Base-by-base conservation (phyloP, 2,113 vertebrate species). In the Polypterus bichir region DNA sequence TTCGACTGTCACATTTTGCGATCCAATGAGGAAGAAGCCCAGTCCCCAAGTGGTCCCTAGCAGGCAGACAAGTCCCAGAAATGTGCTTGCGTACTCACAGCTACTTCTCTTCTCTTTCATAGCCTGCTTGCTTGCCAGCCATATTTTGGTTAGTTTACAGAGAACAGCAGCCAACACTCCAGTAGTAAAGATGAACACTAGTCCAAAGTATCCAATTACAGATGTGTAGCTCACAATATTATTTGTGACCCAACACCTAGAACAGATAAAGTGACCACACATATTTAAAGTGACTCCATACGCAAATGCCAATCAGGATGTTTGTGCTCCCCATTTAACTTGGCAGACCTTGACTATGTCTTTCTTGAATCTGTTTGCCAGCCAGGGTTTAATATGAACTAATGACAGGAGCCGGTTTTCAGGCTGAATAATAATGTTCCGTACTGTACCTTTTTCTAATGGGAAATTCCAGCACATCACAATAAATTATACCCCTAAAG, bases 41-140 rank as follows among this genome's bases (percentile, higher is more conserved):
- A 90, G 54, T 0, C 77, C 83, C 84, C 87, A 89, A 3, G 87
- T 86, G 9, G 88, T 74, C 55, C 88, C 88, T 3, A 89, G 73
- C 47, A 83, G 77, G 65, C 81, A 75, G 65, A 82, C 85, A 61
- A 90, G 75, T 1, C 85, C 84, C 3, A 88, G 63, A 44, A 89
- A 70, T 0, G 73, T 73, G 66, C 65, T 2, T 0, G 74, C 65
- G 0, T 83, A 69, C 9, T 58, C 62, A 5, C 44, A 57, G 83
- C 11, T 71, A 73, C 62, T 76, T 73, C 49, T 79, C 71, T 65
- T 83, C 79, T 8, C 6, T 57, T 0, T 51, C 6, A 3, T 6
- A 27, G 47, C 11, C 2, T 9, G 7, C 3, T 66, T 71, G 0
- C 68, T 79, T 0, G 76, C 9, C 6, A 52, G 69, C 4, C 57